Evolutionary conservation across 2,888 invertebrate species (phyloP), one percentile per base, ranked within the genome.

Genomic region (Noctua pronuba): DNA sequence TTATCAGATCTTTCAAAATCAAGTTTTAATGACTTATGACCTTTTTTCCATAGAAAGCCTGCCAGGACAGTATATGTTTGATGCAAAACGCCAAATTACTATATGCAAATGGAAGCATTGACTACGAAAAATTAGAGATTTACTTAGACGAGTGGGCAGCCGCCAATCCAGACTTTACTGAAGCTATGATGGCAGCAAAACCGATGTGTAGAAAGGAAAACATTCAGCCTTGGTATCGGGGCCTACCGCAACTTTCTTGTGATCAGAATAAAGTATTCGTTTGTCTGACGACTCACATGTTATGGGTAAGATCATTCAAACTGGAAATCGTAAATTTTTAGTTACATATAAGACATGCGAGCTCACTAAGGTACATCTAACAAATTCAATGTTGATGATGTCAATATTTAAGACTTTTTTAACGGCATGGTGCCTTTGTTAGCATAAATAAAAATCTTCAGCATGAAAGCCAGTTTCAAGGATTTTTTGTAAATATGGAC

Each of bases 241-340:
- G 93, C 10, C 93, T 93, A 0, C 92, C 93, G 0, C 52, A 64
- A 16, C 0, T 16, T 0, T 80, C 93, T 0, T 96, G 96, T 69
- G 93, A 93, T 7, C 91, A 92, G 0, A 92, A 92, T 49, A 93
- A 91, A 83, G 79, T 95, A 1, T 90, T 94, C 31, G 89, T 93
- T 72, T 96, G 96, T 13, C 92, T 95, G 69, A 79, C 86, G 75
- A 92, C 94, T 80, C 92, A 91, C 88, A 72, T 85, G 44, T 78
- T 80, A n/a, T 80, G 86, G 88, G 88, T 88, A 78, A 83, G 75
- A 44, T 24, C 24, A 52, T 52, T 52, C 1, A 24, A 52, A 28
- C 58, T 13, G 16, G 13, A 58, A 58, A 58, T 28, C 7, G 28
- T 58, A 49, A 49, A n/a, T 55, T n/a, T 55, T 1, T 0, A 28